Evolutionary conservation across 2,113 vertebrate species (phyloP).

Genomic region (Xenus cinereus): DNA sequence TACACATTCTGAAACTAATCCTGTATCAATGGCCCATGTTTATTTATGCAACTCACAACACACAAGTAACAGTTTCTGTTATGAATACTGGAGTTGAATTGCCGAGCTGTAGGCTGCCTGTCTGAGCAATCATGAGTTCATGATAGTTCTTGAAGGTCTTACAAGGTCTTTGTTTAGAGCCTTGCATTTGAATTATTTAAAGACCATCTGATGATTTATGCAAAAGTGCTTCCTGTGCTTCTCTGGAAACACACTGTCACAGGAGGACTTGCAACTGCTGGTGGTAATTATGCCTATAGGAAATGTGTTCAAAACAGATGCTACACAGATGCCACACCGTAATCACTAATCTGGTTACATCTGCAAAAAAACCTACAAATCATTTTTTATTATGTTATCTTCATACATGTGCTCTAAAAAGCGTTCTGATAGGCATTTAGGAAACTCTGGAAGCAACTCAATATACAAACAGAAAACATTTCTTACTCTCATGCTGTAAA

Average conservation of each 20-base stretch:
- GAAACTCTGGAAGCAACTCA: not conserved
- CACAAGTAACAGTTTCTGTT: not conserved
- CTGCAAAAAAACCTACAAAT: not conserved
- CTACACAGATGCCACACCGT: not conserved
- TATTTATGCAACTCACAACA: not conserved
- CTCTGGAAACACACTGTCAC: not conserved
- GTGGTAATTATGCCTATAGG: not conserved
- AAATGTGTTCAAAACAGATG: conserved; percentile 9
- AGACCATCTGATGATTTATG: not conserved
- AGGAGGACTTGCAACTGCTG: not conserved
- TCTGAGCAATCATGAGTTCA: not conserved
- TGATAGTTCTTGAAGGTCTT: not conserved
- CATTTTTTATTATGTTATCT: not conserved
- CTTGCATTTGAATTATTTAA: not conserved
- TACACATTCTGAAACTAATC: not conserved
- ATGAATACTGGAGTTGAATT: not conserved
- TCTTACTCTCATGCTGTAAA: conserved; percentile 42
- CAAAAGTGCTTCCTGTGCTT: not conserved
- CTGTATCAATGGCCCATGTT: not conserved
- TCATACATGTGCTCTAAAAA: not conserved
- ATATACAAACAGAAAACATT: not conserved
- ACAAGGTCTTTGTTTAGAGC: not conserved
- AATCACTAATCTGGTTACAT: not conserved
- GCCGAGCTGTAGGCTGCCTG: not conserved
- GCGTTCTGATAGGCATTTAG: not conserved